Percentiles rank a stretch among this genome's conserved stretches.
phyloP scores from a whole-genome alignment of 2,888 invertebrate genomes.

The Cantharis rustica region DNA sequence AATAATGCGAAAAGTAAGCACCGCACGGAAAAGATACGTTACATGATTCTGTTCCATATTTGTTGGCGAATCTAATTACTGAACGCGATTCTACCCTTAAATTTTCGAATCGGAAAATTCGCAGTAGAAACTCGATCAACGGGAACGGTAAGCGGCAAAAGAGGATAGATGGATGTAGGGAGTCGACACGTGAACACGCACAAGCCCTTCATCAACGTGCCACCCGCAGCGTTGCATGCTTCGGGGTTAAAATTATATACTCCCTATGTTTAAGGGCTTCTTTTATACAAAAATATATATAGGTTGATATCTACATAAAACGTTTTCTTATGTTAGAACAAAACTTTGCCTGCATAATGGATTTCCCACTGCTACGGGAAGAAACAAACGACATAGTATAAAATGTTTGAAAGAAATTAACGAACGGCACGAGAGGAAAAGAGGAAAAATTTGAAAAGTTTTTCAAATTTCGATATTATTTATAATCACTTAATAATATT shows the following conservation, averaged over 20 bases:
- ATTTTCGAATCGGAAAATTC: slow-evolving; percentile 26
- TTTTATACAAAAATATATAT: slow-evolving; percentile 23
- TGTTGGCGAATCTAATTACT: slow-evolving; percentile 29
- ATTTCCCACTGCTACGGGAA: not conserved
- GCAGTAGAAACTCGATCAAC: slow-evolving; percentile 14
- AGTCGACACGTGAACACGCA: slow-evolving; percentile 31
- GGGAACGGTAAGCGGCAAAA: slow-evolving; percentile 19
- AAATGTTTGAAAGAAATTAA: not conserved
- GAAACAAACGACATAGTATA: not conserved
- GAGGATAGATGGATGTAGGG: slow-evolving; percentile 29
- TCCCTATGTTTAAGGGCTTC: slow-evolving; percentile 19
- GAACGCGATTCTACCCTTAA: slow-evolving; percentile 24
- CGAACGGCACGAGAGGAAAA: not conserved
- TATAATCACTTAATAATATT: not conserved
- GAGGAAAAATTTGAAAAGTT: too few species aligned
- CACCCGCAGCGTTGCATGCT: slow-evolving; percentile 31
- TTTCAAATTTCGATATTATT: not conserved
- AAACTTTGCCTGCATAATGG: slow-evolving; percentile 17
- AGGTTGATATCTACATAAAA: slow-evolving; percentile 9
- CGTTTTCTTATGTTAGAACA: slow-evolving; percentile 18
- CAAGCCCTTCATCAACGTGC: slow-evolving; percentile 30
- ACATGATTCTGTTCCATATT: slow-evolving; percentile 10
- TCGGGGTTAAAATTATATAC: slow-evolving; percentile 30
- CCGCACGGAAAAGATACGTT: not conserved
- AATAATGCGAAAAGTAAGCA: not conserved